Conservation (phyloP, 2,113 vertebrate species). For the Carassius gibelio region DNA sequence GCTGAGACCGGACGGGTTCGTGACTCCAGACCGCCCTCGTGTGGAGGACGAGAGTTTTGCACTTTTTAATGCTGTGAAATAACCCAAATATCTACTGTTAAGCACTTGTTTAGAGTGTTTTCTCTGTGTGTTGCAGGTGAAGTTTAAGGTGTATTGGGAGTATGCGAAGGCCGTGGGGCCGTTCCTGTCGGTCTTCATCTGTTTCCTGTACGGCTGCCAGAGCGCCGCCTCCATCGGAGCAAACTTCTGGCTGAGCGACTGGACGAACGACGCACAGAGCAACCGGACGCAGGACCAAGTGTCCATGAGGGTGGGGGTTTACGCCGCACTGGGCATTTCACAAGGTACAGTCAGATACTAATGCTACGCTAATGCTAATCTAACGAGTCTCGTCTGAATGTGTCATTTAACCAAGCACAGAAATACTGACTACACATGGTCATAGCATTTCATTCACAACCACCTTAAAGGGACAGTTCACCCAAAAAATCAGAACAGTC, state of each 20-base stretch:
- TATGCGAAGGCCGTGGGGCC: constrained; percentile 85
- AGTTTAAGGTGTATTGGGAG: constrained; percentile 85
- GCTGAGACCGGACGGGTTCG: constrained; percentile 84
- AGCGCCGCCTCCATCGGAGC: constrained; percentile 86
- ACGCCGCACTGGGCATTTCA: constrained; percentile 85
- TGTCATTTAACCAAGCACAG: background rate
- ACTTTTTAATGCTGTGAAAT: background rate
- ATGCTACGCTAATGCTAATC: background rate
- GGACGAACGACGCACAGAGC: constrained; percentile 80
- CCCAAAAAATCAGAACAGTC: background rate
- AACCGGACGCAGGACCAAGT: constrained; percentile 73
- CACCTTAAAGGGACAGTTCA: background rate
- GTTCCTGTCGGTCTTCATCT: constrained; percentile 76
- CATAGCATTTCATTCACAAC: background rate
- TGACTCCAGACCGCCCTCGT: background rate
- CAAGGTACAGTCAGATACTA: constrained; percentile 80
- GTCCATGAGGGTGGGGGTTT: constrained; percentile 83
- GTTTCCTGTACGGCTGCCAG: constrained; percentile 85
- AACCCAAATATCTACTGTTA: background rate
- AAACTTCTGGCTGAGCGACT: constrained; percentile 93
- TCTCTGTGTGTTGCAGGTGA: constrained; percentile 79
- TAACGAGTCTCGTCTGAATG: background rate
- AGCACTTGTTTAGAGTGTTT: background rate
- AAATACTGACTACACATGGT: background rate
- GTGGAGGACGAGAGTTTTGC: background rate